A percentile compares a stretch with the other conserved stretches of the same genome.
phyloP scores from a whole-genome alignment of 2,888 invertebrate genomes.

The Drosophila robusta region DNA sequence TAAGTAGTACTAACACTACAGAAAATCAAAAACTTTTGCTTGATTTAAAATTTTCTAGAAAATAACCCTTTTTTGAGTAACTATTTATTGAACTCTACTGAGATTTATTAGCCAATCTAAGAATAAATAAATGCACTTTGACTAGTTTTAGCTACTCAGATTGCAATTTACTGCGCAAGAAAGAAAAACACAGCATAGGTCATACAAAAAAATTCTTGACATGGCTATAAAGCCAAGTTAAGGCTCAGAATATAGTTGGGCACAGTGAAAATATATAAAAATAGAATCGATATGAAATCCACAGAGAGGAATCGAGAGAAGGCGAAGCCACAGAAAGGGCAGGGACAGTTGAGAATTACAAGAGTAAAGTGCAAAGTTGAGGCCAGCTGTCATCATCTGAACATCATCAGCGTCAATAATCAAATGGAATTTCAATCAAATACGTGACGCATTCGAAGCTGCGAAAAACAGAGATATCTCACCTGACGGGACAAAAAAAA shows the following conservation, averaged over 20 bases:
- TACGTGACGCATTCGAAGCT: slow-evolving; percentile 57
- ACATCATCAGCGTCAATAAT: slow-evolving; percentile 53
- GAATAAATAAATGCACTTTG: slow-evolving; percentile 5
- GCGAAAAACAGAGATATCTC: slow-evolving; percentile 9
- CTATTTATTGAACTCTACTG: too few species aligned
- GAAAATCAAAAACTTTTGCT: too few species aligned
- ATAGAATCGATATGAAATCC: slow-evolving; percentile 25
- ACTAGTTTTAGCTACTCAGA: not conserved
- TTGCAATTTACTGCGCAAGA: slow-evolving; percentile 1
- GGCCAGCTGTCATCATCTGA: slow-evolving; percentile 25
- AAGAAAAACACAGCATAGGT: slow-evolving; percentile 8
- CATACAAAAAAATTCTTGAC: slow-evolving; percentile 12
- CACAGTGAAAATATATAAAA: slow-evolving; percentile 24
- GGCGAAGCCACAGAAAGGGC: not conserved
- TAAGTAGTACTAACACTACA: too few species aligned
- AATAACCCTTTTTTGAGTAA: too few species aligned
- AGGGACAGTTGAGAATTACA: slow-evolving; percentile 9
- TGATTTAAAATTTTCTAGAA: too few species aligned
- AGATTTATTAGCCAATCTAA: too few species aligned
- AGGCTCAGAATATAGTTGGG: slow-evolving; percentile 10
- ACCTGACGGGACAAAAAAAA: slow-evolving; percentile 12
- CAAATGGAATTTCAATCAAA: slow-evolving; percentile 70
- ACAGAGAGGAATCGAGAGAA: not conserved
- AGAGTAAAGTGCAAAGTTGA: slow-evolving; percentile 40
- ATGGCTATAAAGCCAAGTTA: slow-evolving; percentile 7